These are phyloP conservation scores for Dicranocentrus wangi DNA, from an alignment of 2,888 invertebrate genomes.

Conservation along the genomic window DNA sequence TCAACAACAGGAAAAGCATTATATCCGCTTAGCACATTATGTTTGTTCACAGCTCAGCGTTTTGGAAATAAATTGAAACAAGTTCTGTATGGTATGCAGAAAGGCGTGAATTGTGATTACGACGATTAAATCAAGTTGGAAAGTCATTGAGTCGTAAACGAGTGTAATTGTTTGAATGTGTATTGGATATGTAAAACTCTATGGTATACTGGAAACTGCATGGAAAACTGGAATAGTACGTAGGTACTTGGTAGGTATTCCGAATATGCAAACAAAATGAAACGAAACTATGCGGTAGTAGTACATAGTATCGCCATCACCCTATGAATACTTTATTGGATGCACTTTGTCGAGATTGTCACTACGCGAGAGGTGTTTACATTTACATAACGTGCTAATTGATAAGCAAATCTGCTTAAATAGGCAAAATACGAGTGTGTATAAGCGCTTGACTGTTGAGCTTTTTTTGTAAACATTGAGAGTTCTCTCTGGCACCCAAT, in stretches of 20 bases:
- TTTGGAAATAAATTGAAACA: constrained; percentile 1
- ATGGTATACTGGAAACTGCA: not conserved
- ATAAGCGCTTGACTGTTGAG: constrained; percentile 17
- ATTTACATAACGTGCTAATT: constrained; percentile 54
- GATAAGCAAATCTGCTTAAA: constrained; percentile 39
- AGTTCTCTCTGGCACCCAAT: no score
- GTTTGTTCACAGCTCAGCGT: constrained; percentile 5
- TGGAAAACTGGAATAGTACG: not conserved
- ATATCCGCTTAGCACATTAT: constrained; percentile 4
- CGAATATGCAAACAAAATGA: no score
- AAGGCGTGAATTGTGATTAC: constrained; percentile 31
- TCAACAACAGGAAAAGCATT: not conserved
- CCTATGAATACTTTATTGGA: not conserved
- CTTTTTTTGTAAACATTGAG: constrained; percentile 14
- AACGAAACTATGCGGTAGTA: no score
- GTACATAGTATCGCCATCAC: no score
- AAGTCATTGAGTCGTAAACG: constrained; percentile 22
- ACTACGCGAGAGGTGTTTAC: constrained; percentile 14
- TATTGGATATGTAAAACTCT: not conserved
- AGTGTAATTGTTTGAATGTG: constrained; percentile 8
- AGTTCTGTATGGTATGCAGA: not conserved
- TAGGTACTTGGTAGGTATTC: no score
- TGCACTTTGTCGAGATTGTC: not conserved
- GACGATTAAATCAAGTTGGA: constrained; percentile 25
- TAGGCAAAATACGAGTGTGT: constrained; percentile 26